Base-by-base conservation (phyloP, 2,888 invertebrate species). In the Beris morrisii region DNA sequence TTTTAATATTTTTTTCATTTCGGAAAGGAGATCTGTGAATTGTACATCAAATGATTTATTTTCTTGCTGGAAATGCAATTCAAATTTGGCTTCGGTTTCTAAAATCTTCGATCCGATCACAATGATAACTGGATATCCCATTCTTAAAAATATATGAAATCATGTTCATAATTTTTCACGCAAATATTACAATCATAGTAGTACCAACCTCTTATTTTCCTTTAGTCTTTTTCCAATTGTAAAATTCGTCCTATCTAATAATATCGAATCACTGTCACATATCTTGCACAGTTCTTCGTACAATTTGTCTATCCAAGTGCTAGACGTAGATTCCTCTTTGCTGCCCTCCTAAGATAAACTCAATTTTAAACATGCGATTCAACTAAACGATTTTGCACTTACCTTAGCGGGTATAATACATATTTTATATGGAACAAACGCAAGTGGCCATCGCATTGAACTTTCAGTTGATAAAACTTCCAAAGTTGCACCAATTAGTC, bases 401-500 rank as follows among this genome's bases (percentile, higher is more conserved):
- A 66, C 66, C 84, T 96, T 97, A 28, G 97, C 95, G n/a, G 93
- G 89, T 70, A 97, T 88, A 31, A 97, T 83, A 68, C 91, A 85
- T 0, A 91, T 83, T 70, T 84, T 86, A 76, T 86, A 96, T 0
- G 97, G 97, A 0, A 92, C 92, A 28, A 97, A 80, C 1, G 81
- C 73, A 6, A 77, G 74, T 0, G 97, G 96, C 96, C 96, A 97
- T 28, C 89, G 82, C 2, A 97, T 81, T 67, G 87, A 84, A 13
- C 83, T 82, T 2, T 88, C 86, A 0, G 81, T 83, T 0, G 91
- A 90, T 3, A 91, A 78, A 0, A 85, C 84, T 79, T 95, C 94
- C 2, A 94, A 73, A 4, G 88, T 82, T 0, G 95, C 92, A 0
- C 94, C 92, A 52, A 98, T 75, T 64, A 97, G 84, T 55, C 98